These are phyloP conservation scores for Parazoanthus darwini DNA, from an alignment of 92 coral and sea anemone species.

Conservation along the genomic window DNA sequence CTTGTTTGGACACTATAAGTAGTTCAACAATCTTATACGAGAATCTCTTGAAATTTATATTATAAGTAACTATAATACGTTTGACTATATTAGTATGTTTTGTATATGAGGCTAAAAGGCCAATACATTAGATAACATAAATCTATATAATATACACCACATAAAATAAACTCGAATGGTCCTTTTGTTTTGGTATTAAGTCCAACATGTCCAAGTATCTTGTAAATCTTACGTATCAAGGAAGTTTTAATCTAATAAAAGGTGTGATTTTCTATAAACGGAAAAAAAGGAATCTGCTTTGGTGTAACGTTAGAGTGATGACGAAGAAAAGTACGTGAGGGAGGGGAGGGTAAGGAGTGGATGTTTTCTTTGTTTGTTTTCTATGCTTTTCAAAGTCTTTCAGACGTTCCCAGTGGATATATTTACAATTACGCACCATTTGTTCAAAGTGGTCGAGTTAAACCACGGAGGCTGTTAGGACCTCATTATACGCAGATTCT, in stretches of 20 bases:
- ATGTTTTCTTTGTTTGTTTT: neutral
- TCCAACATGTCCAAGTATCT: neutral
- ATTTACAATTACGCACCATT: constrained; percentile 26
- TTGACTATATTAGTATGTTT: constrained; percentile 7
- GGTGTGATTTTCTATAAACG: neutral
- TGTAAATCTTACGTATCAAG: neutral
- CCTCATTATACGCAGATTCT: constrained; percentile 90
- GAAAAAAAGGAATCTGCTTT: neutral
- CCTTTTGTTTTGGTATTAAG: neutral
- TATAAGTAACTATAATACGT: constrained; percentile 7
- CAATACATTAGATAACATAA: neutral
- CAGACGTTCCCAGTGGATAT: neutral
- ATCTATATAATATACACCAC: neutral
- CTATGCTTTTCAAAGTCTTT: neutral
- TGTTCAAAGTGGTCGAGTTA: constrained; percentile 9
- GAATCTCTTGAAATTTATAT: neutral
- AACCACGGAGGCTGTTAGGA: constrained; percentile 71
- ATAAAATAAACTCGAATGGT: neutral
- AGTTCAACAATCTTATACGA: neutral
- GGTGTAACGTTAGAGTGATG: neutral
- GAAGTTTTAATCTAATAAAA: too few species aligned
- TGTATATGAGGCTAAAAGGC: neutral
- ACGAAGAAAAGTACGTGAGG: neutral
- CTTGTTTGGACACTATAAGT: neutral
- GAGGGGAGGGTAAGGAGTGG: constrained; percentile 6